Evolutionary conservation across 2,113 vertebrate species (phyloP).

Genomic region (Machaerirhynchus nigripectus): DNA sequence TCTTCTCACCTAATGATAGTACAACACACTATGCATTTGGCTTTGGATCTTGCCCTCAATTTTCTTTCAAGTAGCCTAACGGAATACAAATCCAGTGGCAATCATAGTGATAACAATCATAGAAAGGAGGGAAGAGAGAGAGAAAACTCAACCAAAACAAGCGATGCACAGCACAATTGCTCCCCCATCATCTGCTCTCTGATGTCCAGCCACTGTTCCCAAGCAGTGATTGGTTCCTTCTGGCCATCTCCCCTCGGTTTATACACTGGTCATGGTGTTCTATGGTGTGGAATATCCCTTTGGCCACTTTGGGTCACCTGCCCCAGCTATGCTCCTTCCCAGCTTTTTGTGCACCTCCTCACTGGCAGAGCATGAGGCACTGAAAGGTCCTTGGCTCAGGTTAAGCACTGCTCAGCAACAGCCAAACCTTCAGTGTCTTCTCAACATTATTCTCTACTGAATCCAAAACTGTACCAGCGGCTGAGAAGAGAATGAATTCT

Average conservation of each 20-base stretch:
- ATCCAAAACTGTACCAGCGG: neutral
- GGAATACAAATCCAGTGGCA: neutral
- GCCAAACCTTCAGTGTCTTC: neutral
- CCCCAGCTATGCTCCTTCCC: neutral
- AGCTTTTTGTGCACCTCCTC: neutral
- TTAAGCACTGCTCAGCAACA: neutral
- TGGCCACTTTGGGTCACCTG: neutral
- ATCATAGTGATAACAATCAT: neutral
- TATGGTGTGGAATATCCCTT: neutral
- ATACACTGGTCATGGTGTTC: neutral
- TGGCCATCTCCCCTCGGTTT: neutral
- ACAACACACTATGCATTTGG: fast-evolving
- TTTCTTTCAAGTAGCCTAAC: fast-evolving
- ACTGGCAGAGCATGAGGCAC: neutral
- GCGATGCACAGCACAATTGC: too few species aligned
- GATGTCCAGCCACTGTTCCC: neutral
- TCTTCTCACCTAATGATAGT: fast-evolving
- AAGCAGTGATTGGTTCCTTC: neutral
- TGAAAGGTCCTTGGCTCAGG: neutral
- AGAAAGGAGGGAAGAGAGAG: neutral
- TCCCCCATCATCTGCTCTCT: neutral
- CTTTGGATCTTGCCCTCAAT: fast-evolving
- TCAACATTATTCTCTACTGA: neutral
- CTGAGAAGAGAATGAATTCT: neutral
- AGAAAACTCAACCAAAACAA: neutral